A percentile compares a stretch with the other conserved stretches of the same genome.
Conservation (phyloP, 1,140 invertebrate genomes). For the Diorhabda sublineata region DNA sequence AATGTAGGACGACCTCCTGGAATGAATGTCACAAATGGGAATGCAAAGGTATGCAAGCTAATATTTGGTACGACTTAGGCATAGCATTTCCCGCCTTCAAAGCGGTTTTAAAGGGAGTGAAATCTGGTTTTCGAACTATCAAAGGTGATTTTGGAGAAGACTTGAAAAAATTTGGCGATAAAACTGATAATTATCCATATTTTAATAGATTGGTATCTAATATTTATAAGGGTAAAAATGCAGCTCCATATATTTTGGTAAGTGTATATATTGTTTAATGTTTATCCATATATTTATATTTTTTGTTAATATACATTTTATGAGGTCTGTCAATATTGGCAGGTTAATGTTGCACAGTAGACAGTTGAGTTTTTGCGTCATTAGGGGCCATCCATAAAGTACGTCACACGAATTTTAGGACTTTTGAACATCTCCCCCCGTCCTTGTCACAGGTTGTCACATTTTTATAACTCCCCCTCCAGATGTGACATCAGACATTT, state of each 20-base stretch:
- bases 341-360: no score
- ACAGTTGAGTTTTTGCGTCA: no score
- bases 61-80: conserved; percentile 64
- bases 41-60: conserved; percentile 61
- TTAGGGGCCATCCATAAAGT: no score
- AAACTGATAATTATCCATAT: conserved; percentile 45
- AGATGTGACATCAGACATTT: no score
- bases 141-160: conserved; percentile 48
- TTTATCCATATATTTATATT: not conserved
- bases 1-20: conserved; percentile 60
- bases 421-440: no score
- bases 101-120: conserved; percentile 53
- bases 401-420: no score
- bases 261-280: conserved; percentile 9
- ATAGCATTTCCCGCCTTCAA: conserved; percentile 72
- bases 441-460: no score
- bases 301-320: not conserved
- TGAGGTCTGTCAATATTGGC: not conserved
- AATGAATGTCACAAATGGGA: conserved; percentile 67
- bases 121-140: conserved; percentile 40
- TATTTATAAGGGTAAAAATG: conserved; percentile 37
- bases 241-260: conserved; percentile 34
- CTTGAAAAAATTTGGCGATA: conserved; percentile 49
- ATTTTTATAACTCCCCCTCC: no score
- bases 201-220: conserved; percentile 48